Conservation (phyloP, 35 echinoderm and acorn worm genomes). For the Diadema setosum region DNA sequence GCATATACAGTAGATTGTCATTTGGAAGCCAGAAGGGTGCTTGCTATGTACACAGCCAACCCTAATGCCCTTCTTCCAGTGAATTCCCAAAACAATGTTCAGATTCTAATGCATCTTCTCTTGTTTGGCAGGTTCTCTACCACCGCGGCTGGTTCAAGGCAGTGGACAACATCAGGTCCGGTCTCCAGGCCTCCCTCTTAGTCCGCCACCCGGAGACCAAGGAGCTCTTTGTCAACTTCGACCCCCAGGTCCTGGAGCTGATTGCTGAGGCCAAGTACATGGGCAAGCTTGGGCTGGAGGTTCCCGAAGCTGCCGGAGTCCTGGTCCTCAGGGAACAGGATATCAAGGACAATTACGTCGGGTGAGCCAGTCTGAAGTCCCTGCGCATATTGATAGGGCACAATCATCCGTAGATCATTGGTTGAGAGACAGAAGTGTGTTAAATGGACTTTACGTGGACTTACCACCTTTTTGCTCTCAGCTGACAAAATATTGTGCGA, state of each 20-base stretch:
- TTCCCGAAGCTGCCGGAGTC: slow-evolving; percentile 74
- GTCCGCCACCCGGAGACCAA: slow-evolving; percentile 97
- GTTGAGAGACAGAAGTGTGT: no score
- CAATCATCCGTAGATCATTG: no score
- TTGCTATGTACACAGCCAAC: background rate
- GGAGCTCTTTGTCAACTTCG: slow-evolving; percentile 99
- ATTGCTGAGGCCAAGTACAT: slow-evolving; percentile 98
- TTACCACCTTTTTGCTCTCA: no score
- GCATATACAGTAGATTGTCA: no score
- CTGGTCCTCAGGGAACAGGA: slow-evolving; percentile 77
- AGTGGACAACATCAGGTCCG: slow-evolving; percentile 89
- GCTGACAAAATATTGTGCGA: no score
- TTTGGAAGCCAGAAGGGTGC: background rate
- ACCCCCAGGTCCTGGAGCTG: slow-evolving; percentile 96
- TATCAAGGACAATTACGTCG: slow-evolving; percentile 83
- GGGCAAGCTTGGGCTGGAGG: slow-evolving; percentile 86
- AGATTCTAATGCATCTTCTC: background rate
- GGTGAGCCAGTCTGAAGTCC: slow-evolving; percentile 60
- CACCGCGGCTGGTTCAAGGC: slow-evolving; percentile 89
- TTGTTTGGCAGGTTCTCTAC: slow-evolving; percentile 54
- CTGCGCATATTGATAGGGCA: no score
- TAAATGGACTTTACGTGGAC: no score
- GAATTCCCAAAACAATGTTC: background rate
- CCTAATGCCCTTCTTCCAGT: background rate
- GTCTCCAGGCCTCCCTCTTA: slow-evolving; percentile 85